phyloP scores from a whole-genome alignment of 2,888 invertebrate species.

The Autographa pulchrina region DNA sequence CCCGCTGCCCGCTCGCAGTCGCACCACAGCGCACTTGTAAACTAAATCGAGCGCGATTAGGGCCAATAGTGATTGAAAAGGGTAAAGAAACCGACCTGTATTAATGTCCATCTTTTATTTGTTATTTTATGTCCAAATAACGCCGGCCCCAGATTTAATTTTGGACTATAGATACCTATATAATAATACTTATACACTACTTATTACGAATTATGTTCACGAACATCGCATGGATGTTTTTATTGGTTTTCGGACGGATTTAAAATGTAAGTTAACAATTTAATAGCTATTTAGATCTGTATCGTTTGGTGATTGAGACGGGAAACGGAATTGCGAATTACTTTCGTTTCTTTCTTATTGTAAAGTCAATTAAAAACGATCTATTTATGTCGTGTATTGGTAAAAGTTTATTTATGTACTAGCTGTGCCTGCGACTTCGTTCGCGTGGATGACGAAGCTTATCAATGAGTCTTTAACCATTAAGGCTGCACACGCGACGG shows the following conservation, averaged over 20 bases:
- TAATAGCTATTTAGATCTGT: conserved; percentile 3
- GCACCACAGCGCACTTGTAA: conserved; percentile 68
- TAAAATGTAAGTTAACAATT: conserved; percentile 16
- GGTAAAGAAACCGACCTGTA: conserved; percentile 81
- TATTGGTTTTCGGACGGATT: conserved; percentile 12
- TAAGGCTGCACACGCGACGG: no score
- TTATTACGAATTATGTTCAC: conserved; percentile 58
- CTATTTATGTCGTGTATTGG: neutral
- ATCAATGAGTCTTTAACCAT: no score
- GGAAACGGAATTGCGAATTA: neutral
- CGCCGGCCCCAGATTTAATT: conserved; percentile 67
- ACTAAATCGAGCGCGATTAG: conserved; percentile 85
- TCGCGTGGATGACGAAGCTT: no score
- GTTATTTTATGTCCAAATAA: conserved; percentile 72
- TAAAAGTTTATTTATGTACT: neutral
- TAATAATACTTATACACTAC: conserved; percentile 57
- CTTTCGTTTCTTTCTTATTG: neutral
- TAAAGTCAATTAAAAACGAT: neutral
- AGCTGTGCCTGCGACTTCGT: no score
- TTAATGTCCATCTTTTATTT: conserved; percentile 75
- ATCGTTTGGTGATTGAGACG: neutral
- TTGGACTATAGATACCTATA: conserved; percentile 59
- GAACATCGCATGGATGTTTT: conserved; percentile 34
- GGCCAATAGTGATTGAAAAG: conserved; percentile 88
- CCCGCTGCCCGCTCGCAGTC: conserved; percentile 51